Base-by-base conservation (phyloP, 1,140 invertebrate genomes). In the Megathymus violae region DNA sequence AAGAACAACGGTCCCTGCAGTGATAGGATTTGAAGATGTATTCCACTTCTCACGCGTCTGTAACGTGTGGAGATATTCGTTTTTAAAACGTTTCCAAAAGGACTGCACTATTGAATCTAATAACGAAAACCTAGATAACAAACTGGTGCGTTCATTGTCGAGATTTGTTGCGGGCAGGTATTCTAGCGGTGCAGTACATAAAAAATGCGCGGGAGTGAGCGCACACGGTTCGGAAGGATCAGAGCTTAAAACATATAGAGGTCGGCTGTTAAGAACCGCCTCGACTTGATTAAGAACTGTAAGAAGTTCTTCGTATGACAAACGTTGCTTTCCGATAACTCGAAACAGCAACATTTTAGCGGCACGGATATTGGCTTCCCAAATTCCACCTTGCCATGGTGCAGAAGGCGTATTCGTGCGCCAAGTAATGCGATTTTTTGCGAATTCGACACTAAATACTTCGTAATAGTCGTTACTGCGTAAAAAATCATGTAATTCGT, bases 371-470 rank as follows among this genome's bases (percentile, higher is more conserved):
- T 62, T 40, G 34, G 65, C 40, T 54, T 85, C 81, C 81, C 79
- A 85, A 5, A 71, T 27, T 17, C 81, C 80, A 40, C 76, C 76
- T 22, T 74, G 67, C 22, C 80, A 69, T 6, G 76, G 68, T 4
- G 51, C 51, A 14, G 34, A 19, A 13, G 51, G 51, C 7, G 51
- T 31, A 10, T 40, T 54, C 15, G 31, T 31, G 13, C 36, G 34
- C 51, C 36, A 54, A 41, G 17, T 54, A 15, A 54, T 54, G 36
- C 51, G 51, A 9, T 54, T 54, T 5, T 54, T 17, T 11, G 51
- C n/a, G 4, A 54, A 36, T 16, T 11, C 36, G 9, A n/a, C 14
- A 54, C 14, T 54, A 41, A 54, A 54, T 11, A 9, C 16, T 14
- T 54, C 40, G 22, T 54, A 54, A 40, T 54, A 54, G n/a, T 54